Evolutionary conservation across 2,113 vertebrate genomes (phyloP).

Genomic region (Phodopus roborovskii): DNA sequence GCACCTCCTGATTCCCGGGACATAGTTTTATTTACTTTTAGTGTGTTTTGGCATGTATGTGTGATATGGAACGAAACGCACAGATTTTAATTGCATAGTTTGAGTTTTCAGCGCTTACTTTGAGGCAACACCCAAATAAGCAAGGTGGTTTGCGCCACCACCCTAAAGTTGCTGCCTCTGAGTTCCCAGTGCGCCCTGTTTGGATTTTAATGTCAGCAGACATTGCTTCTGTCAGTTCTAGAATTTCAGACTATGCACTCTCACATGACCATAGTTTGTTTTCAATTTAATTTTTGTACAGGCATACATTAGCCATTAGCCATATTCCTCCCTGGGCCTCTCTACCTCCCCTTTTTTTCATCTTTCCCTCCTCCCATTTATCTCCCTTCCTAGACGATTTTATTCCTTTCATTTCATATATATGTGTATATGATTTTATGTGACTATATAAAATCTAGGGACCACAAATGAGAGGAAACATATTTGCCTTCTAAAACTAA

Average conservation of each 20-base stretch:
- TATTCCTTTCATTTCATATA: not conserved
- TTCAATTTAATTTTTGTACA: not conserved
- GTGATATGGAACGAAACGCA: not conserved
- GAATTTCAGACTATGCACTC: not conserved
- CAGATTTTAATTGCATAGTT: not conserved
- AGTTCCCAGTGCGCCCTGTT: not conserved
- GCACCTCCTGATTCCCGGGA: not conserved
- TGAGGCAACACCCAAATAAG: not conserved
- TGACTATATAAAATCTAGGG: not conserved
- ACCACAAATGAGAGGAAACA: not conserved
- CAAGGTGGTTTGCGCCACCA: not conserved
- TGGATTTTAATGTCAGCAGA: not conserved
- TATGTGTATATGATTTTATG: not conserved
- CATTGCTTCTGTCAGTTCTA: not conserved
- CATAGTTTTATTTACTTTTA: not conserved
- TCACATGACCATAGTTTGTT: not conserved
- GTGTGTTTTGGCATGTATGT: not conserved
- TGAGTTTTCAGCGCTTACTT: not conserved
- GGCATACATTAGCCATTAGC: not conserved
- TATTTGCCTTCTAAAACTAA: not conserved
- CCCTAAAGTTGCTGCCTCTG: not conserved
- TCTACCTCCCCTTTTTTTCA: not conserved
- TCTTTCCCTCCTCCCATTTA: not conserved
- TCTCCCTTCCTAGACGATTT: not conserved
- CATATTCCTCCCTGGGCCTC: not conserved